Conservation (phyloP, 1,140 invertebrate genomes). For the Nasonia longicornis region DNA sequence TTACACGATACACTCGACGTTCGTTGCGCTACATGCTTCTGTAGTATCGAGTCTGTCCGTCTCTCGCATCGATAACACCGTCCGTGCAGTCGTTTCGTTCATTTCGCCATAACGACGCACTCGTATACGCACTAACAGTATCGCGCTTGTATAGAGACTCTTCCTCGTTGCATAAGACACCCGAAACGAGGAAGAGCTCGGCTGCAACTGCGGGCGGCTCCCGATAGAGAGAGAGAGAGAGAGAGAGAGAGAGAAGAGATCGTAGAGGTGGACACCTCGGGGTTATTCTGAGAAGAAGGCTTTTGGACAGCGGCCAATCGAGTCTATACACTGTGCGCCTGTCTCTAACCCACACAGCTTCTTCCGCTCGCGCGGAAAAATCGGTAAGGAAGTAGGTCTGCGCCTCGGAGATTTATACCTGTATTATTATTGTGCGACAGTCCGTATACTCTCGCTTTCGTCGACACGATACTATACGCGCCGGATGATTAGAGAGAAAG, state of each 20-base stretch:
- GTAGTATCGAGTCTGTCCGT: neutral
- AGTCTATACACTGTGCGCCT: neutral
- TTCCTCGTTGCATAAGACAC: conserved; percentile 46
- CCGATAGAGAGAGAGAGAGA: conserved; percentile 18
- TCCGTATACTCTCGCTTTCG: neutral
- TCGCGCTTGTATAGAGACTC: neutral
- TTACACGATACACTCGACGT: neutral
- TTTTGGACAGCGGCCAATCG: conserved; percentile 55
- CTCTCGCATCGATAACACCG: neutral
- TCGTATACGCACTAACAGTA: neutral
- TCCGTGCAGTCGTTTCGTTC: neutral
- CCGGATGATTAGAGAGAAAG: conserved; percentile 1
- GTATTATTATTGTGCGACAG: neutral
- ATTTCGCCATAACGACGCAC: neutral
- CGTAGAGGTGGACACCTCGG: conserved; percentile 63
- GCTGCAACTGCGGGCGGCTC: conserved; percentile 59
- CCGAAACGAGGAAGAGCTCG: conserved; percentile 59
- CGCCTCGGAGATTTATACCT: neutral
- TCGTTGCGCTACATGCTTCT: conserved; percentile 8
- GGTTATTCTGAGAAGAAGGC: conserved; percentile 65
- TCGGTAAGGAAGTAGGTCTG: neutral
- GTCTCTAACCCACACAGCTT: too few relatives aligned
- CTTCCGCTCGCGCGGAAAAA: conserved; percentile 5
- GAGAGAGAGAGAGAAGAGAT: conserved; percentile 43
- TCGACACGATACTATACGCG: conserved; percentile 6